Evolutionary conservation across 2,888 invertebrate genomes (phyloP).

Genomic region (Epinotia nisella): DNA sequence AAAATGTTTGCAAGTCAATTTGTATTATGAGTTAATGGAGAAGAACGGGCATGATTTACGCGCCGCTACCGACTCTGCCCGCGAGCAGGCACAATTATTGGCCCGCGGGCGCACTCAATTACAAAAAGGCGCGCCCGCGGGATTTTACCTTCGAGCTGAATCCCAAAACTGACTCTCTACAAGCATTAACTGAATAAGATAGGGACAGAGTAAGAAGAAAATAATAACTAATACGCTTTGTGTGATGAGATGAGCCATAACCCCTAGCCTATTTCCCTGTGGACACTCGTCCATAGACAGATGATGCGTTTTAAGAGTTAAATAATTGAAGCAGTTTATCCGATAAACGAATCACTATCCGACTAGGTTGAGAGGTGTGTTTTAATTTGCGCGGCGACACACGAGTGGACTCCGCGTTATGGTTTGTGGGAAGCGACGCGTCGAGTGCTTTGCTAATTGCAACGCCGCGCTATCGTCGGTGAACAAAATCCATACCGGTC

Average conservation of each 20-base stretch:
- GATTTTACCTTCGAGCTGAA: slow-evolving; percentile 67
- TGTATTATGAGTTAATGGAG: slow-evolving; percentile 83
- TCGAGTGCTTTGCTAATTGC: slow-evolving; percentile 83
- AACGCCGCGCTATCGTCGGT: slow-evolving; percentile 67
- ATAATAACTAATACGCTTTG: too few relatives aligned
- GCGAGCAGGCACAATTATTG: slow-evolving; percentile 82
- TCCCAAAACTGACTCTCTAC: slow-evolving; percentile 69
- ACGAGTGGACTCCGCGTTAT: slow-evolving; percentile 75
- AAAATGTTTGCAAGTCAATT: slow-evolving; percentile 80
- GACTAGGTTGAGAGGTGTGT: slow-evolving; percentile 78
- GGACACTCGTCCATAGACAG: not conserved
- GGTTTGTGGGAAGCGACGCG: slow-evolving; percentile 71
- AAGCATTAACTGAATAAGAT: slow-evolving; percentile 64
- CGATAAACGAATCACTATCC: slow-evolving; percentile 72
- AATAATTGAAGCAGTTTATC: slow-evolving; percentile 14
- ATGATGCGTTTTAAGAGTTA: not conserved
- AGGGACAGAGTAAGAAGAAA: not conserved
- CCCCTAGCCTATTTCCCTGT: not conserved
- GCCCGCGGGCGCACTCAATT: slow-evolving; percentile 85
- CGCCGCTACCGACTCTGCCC: slow-evolving; percentile 60
- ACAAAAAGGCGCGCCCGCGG: slow-evolving; percentile 82
- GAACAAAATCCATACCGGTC: slow-evolving; percentile 58
- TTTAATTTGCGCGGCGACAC: slow-evolving; percentile 84
- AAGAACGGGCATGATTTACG: slow-evolving; percentile 84
- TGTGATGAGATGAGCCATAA: not conserved